Percentiles rank a stretch among this genome's conserved stretches.
Conservation (phyloP, 2,888 invertebrate species). For the Microctonus brassicae region DNA sequence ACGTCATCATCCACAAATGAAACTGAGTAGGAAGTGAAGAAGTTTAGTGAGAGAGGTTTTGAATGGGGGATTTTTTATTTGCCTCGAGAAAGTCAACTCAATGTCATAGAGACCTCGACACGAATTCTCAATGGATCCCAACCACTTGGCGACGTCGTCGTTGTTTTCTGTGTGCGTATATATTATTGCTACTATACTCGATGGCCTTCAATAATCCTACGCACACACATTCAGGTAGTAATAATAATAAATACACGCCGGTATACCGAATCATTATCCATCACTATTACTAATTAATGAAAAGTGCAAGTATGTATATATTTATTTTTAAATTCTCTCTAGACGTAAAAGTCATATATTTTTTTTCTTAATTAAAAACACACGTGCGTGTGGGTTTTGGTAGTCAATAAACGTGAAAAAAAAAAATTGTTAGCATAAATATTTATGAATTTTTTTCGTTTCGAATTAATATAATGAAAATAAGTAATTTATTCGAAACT, state of each 20-base stretch:
- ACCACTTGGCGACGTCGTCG: conserved; percentile 12
- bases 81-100: conserved; percentile 22
- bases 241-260: background rate
- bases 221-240: background rate
- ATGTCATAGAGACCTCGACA: conserved; percentile 36
- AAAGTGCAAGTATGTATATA: background rate
- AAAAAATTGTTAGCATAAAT: no score
- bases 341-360: background rate
- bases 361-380: background rate
- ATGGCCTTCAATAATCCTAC: conserved; percentile 22
- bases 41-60: background rate
- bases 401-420: no score
- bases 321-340: background rate
- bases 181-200: conserved; percentile 2
- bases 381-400: no score
- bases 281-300: background rate
- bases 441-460: background rate
- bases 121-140: conserved; percentile 14
- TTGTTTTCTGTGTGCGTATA: background rate
- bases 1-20: conserved; percentile 1
- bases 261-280: background rate
- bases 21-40: background rate
- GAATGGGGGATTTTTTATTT: conserved; percentile 9
- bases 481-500: no score
- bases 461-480: no score